phyloP scores from a whole-genome alignment of 2,113 vertebrate genomes.

The Oreotrochilus melanogaster region DNA sequence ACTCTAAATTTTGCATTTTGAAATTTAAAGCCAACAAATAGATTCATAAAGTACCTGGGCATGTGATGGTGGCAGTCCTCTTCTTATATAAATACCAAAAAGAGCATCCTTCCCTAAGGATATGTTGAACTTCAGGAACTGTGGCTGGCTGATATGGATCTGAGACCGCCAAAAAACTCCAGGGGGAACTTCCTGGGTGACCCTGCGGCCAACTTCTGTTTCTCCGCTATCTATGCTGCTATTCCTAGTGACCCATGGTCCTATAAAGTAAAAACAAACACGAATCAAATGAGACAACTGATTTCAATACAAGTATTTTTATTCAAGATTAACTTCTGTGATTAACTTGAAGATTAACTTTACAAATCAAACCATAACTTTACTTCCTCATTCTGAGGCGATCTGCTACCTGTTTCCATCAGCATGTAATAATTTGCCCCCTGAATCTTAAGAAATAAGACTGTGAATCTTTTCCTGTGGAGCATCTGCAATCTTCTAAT shows the following conservation, averaged over 20 bases:
- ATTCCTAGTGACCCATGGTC: conserved; percentile 88
- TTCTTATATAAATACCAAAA: conserved; percentile 97
- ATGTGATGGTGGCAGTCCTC: conserved; percentile 95
- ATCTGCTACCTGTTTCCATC: background rate
- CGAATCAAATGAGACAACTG: background rate
- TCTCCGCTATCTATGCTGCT: conserved; percentile 96
- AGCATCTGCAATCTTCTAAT: conserved; percentile 3
- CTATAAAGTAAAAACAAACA: conserved; percentile 73
- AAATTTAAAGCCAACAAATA: background rate
- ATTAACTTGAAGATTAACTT: background rate
- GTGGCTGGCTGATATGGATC: conserved; percentile 92
- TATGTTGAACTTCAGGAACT: conserved; percentile 99
- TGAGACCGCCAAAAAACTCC: conserved; percentile 97
- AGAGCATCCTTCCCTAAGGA: conserved; percentile 96
- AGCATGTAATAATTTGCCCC: background rate
- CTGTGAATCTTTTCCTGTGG: background rate
- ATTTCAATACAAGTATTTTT: background rate
- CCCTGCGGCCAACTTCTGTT: conserved; percentile 91
- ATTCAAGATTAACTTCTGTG: background rate
- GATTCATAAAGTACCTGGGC: conserved; percentile 86
- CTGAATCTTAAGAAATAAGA: background rate
- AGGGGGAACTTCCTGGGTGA: conserved; percentile 93
- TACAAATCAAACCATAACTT: conserved; percentile 23
- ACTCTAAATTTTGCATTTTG: background rate
- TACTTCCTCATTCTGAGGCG: background rate